Evolutionary conservation across 2,113 vertebrate species (phyloP), one percentile per base, ranked within the genome.

Genomic region (Lasiurus cinereus): DNA sequence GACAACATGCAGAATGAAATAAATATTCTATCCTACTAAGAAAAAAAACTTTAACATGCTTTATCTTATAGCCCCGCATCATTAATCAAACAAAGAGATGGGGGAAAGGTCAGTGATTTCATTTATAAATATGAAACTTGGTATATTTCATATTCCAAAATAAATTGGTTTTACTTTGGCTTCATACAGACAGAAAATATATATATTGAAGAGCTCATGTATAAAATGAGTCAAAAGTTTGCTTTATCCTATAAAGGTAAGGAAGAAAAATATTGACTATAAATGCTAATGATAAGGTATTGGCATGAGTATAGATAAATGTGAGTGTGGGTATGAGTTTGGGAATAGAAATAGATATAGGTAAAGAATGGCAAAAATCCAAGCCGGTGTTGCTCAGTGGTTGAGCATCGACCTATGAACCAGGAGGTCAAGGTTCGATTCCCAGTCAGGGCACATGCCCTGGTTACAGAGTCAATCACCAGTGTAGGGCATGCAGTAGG

Each of bases 181-280:
- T 83, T 93, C 16, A 16, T 36, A 89, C 66, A 66, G 15, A 88
- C 27, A 93, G 29, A 33, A 88, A 78, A 83, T 14, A 48, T n/a
- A 27, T 2, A 48, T n/a, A 27, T 2, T 59, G 11, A 82, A 54
- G 8, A 46, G 87, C 22, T 10, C 10, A 87, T 5, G 46, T 59
- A 31, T 50, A 36, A 90, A 79, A 85, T 62, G 16, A 73, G n/a
- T 70, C 56, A 79, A 31, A 66, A 66, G 8, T 48, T 24, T 48
- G 8, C 24, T 80, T 74, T 87, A 31, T 74, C 8, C 29, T 82
- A 14, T 39, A 27, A 19, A 56, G 13, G 6, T 91, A 54, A 90
- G 27, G 39, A 59, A 12, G 39, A 22, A 52, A 52, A 43, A 3
- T 29, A 79, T 85, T 90, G 43, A 27, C 22, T 31, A 31, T 54